phyloP scores from a whole-genome alignment of 2,113 vertebrate genomes.

The Nesoenas mayeri region DNA sequence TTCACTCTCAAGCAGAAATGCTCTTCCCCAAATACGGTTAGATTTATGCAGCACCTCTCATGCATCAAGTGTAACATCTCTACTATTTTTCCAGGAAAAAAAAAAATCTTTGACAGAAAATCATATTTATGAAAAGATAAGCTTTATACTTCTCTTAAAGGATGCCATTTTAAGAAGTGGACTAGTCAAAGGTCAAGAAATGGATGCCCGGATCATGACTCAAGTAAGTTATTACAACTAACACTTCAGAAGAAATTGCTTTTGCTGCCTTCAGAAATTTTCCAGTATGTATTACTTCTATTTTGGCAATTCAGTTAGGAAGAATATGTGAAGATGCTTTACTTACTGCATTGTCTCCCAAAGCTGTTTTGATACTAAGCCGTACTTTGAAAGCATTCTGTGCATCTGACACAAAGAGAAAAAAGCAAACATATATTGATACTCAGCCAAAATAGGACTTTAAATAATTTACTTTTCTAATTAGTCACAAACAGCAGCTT shows the following conservation, averaged over 20 bases:
- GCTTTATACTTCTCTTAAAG: background rate
- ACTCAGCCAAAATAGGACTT: background rate
- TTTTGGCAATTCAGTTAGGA: background rate
- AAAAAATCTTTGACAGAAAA: background rate
- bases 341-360: slow-evolving; percentile 90
- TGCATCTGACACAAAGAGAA: slow-evolving; percentile 74
- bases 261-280: background rate
- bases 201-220: background rate
- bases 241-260: background rate
- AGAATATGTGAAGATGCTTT: slow-evolving; percentile 6
- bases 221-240: slow-evolving; percentile 1
- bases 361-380: slow-evolving; percentile 88
- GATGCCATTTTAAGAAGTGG: background rate
- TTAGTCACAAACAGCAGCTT: background rate
- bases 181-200: background rate
- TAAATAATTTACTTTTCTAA: background rate
- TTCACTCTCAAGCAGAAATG: background rate
- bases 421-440: background rate
- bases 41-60: background rate
- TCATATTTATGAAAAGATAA: background rate
- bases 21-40: background rate
- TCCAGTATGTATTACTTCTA: background rate
- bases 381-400: slow-evolving; percentile 88
- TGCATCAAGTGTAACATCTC: background rate
- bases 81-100: background rate